A percentile compares a stretch with the other conserved stretches of the same genome.
Conservation (phyloP, 2,797 vertebrate genomes). For the Iguana delicatissima region DNA sequence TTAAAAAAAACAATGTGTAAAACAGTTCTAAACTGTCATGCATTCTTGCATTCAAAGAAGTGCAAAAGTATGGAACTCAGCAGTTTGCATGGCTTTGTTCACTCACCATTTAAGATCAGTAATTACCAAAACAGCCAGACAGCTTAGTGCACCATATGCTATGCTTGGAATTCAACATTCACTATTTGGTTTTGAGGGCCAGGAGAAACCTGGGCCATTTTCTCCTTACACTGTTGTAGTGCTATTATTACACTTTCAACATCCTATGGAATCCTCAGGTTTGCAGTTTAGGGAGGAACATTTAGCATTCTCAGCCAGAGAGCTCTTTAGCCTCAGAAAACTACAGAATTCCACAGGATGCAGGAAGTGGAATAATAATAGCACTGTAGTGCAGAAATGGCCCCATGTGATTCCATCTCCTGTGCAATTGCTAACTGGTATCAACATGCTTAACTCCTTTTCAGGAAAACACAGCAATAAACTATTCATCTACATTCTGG, state of each 20-base stretch:
- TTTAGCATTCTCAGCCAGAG: too few species aligned
- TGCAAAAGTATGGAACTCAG: not conserved
- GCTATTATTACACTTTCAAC: too few species aligned
- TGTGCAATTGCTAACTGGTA: not conserved
- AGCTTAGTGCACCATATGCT: accelerated
- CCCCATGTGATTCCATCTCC: not conserved
- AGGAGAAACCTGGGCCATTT: not conserved
- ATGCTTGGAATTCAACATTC: not conserved
- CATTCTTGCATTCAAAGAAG: not conserved
- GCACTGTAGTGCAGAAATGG: too few species aligned
- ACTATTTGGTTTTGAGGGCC: not conserved
- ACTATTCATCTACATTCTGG: not conserved
- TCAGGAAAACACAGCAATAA: accelerated
- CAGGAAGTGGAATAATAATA: too few species aligned
- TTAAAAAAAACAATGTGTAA: not conserved
- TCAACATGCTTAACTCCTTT: not conserved
- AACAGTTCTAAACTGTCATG: not conserved
- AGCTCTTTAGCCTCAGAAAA: too few species aligned
- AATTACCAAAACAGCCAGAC: accelerated
- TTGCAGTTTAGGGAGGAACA: too few species aligned
- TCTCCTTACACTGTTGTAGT: too few species aligned
- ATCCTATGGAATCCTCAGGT: too few species aligned
- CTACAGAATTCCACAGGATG: too few species aligned
- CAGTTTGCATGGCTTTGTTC: not conserved
- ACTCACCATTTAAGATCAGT: not conserved